A percentile compares a stretch with the other conserved stretches of the same genome.
phyloP scores from a whole-genome alignment of 2,888 invertebrate genomes.

The Gortyna flavago region DNA sequence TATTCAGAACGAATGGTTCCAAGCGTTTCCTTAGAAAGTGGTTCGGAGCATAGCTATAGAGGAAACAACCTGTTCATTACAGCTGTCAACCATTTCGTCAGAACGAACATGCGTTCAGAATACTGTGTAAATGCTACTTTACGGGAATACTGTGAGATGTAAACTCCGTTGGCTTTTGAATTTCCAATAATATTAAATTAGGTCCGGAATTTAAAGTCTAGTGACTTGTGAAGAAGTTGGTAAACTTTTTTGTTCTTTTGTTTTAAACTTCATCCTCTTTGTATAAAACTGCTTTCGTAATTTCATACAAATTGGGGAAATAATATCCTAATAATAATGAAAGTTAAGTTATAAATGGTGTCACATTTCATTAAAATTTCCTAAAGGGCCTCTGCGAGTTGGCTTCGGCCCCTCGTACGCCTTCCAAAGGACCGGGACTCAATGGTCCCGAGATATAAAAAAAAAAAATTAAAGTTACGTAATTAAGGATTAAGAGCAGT shows the following conservation, averaged over 20 bases:
- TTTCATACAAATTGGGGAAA: not conserved
- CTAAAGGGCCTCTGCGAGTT: too few species aligned
- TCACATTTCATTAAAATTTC: too few species aligned
- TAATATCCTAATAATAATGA: not conserved
- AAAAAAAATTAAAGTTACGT: not conserved
- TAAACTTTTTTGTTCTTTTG: slow-evolving; percentile 7
- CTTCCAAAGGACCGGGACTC: too few species aligned
- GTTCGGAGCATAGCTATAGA: not conserved
- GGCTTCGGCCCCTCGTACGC: too few species aligned
- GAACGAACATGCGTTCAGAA: not conserved
- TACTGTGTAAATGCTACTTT: slow-evolving; percentile 61
- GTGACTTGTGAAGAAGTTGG: slow-evolving; percentile 18
- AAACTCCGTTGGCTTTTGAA: slow-evolving; percentile 76
- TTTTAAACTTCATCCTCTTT: not conserved
- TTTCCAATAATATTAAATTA: slow-evolving; percentile 62
- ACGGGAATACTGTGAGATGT: slow-evolving; percentile 81
- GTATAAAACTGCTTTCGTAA: not conserved
- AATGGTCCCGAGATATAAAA: too few species aligned
- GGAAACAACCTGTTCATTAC: not conserved
- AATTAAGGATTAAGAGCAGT: too few species aligned
- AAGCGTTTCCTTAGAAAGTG: not conserved
- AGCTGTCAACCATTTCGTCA: not conserved
- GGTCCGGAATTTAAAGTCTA: slow-evolving; percentile 27
- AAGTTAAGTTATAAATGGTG: too few species aligned
- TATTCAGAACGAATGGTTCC: not conserved